Base-by-base conservation (phyloP, 2,888 invertebrate species). In the Clistopyga incitator region DNA sequence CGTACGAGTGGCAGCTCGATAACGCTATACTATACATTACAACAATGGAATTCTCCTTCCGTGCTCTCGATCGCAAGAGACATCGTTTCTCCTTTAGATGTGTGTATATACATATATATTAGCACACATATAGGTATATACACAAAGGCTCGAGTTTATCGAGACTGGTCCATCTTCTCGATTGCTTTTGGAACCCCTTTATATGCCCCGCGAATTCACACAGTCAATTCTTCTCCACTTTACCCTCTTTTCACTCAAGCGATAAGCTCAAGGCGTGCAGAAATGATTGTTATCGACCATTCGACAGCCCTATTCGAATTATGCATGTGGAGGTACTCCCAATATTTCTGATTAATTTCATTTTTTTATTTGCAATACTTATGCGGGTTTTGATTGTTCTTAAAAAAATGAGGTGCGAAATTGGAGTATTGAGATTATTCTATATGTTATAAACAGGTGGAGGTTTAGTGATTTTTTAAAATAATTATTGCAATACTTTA, bases 1-100 rank as follows among this genome's bases (percentile, higher is more conserved):
- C n/a, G n/a, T n/a, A n/a, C n/a, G n/a, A n/a, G n/a, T n/a, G n/a
- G 54, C 77, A 59, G 56, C 77, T 50, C 59, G 77, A 77, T 77
- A 77, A 77, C 68, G 59, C 23, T 50, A 3, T 34, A 34, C 47
- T 68, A 25, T 65, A 52, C 29, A 34, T 64, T 64, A 70, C 68
- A 59, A 68, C 68, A 61, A 68, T 54, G 50, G 59, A 77, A 70
- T 61, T 76, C 76, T 75, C 76, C 76, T 61, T 70, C 34, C 59
- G 56, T 56, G 42, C 76, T n/a, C 10, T 64, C 50, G 56, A 56
- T 76, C 76, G 52, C 67, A n/a, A 54, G 23, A 65, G 61, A 64
- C 61, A 64, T 64, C 61, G 34, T 38, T 64, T 64, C 34, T 61
- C 1, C 34, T 61, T 61, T 34, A 18, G 45, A 3, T 11, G 23